phyloP scores from a whole-genome alignment of 2,113 vertebrate genomes.

The Thamnophis sirtalis region DNA sequence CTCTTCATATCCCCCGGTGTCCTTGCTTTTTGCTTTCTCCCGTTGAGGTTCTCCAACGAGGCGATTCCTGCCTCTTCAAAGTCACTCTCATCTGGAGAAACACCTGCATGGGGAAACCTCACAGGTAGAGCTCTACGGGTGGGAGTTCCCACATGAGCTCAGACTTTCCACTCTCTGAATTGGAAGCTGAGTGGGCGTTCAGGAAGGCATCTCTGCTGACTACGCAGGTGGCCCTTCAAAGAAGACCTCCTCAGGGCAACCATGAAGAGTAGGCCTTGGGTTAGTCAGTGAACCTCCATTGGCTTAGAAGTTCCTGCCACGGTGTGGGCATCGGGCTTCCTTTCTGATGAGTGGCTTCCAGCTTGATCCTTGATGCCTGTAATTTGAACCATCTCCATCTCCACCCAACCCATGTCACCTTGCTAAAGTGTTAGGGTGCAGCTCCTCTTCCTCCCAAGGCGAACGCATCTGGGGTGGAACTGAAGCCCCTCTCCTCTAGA shows the following conservation, averaged over 20 bases:
- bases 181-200: background rate
- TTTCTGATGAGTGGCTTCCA: background rate
- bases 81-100: background rate
- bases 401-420: background rate
- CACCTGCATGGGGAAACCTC: background rate
- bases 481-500: background rate
- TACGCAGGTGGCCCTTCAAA: background rate
- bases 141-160: background rate
- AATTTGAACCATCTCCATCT: background rate
- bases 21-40: background rate
- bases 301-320: background rate
- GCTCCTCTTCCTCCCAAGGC: background rate
- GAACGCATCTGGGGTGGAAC: no score
- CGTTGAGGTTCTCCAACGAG: background rate
- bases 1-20: background rate
- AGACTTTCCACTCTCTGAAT: background rate
- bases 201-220: background rate
- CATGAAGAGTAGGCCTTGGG: background rate
- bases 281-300: background rate
- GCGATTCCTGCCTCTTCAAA: background rate
- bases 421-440: background rate
- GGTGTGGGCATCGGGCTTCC: background rate
- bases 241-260: background rate
- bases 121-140: background rate
- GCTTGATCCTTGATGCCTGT: background rate